Conservation (phyloP, 2,113 vertebrate genomes). For the Cairina moschata region DNA sequence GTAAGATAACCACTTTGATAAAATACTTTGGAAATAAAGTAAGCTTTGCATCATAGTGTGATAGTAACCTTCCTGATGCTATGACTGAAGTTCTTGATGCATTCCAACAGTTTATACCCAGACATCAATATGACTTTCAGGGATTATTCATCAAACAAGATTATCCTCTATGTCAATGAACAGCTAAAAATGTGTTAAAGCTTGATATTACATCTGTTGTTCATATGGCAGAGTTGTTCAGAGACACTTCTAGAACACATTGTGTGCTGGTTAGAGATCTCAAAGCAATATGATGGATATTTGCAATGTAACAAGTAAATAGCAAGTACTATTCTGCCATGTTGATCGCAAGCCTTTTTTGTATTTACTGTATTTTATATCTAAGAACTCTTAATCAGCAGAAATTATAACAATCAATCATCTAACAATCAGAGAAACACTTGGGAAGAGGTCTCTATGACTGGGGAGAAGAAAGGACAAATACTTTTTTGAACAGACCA, state of each 20-base stretch:
- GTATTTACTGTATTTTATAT: neutral
- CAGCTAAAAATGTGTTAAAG: slow-evolving; percentile 15
- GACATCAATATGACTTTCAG: slow-evolving; percentile 53
- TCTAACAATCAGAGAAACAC: neutral
- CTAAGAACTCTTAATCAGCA: neutral
- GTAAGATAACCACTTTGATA: slow-evolving; percentile 35
- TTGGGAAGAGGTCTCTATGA: neutral
- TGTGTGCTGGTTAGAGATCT: neutral
- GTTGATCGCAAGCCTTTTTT: neutral
- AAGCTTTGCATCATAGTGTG: neutral
- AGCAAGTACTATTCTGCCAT: neutral
- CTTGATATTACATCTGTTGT: neutral
- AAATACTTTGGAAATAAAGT: slow-evolving; percentile 31
- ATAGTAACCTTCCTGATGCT: slow-evolving; percentile 23
- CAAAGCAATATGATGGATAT: neutral
- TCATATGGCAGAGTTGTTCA: neutral
- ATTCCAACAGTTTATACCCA: slow-evolving; percentile 16
- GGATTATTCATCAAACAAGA: neutral
- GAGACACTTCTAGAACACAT: neutral
- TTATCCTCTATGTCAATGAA: neutral
- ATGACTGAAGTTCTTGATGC: slow-evolving; percentile 35
- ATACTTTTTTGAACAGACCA: neutral
- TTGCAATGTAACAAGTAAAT: neutral
- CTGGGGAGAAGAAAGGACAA: neutral
- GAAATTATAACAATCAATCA: neutral